These are phyloP conservation scores for Agrochola lota DNA, from an alignment of 2,888 invertebrate species.

Conservation along the genomic window DNA sequence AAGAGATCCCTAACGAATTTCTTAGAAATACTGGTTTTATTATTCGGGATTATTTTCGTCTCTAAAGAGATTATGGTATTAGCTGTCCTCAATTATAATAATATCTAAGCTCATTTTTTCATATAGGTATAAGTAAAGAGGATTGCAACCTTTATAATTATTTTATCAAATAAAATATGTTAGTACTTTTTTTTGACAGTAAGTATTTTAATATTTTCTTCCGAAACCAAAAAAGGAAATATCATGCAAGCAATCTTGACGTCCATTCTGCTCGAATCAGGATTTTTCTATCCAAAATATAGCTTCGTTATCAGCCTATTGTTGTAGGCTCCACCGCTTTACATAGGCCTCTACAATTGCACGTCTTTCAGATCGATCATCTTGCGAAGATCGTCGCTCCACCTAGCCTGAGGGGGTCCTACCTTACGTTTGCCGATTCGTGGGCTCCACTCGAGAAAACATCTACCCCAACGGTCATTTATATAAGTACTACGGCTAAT, in stretches of 20 bases:
- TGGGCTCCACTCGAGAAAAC: too few relatives aligned
- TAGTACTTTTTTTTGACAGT: background rate
- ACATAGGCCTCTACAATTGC: too few relatives aligned
- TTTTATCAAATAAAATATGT: background rate
- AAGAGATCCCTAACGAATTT: background rate
- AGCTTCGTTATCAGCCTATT: too few relatives aligned
- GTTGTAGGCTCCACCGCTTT: too few relatives aligned
- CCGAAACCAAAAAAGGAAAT: background rate
- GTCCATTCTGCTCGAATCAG: background rate
- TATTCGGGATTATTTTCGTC: constrained; percentile 17
- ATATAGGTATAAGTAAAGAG: constrained; percentile 8
- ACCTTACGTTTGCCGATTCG: too few relatives aligned
- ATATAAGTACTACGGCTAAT: too few relatives aligned
- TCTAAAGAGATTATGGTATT: constrained; percentile 21
- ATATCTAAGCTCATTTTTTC: background rate
- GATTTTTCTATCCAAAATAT: background rate
- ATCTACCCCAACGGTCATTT: too few relatives aligned
- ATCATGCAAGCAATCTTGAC: background rate
- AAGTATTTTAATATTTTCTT: background rate
- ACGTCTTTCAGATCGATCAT: too few relatives aligned
- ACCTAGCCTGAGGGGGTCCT: too few relatives aligned
- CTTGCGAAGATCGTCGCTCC: too few relatives aligned
- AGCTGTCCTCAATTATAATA: constrained; percentile 1
- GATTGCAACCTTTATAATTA: background rate
- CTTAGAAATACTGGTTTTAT: constrained; percentile 5